Evolutionary conservation across 2,797 vertebrate species (phyloP), one percentile per base, ranked within the genome.

Genomic region (Etheostoma nigrum): DNA sequence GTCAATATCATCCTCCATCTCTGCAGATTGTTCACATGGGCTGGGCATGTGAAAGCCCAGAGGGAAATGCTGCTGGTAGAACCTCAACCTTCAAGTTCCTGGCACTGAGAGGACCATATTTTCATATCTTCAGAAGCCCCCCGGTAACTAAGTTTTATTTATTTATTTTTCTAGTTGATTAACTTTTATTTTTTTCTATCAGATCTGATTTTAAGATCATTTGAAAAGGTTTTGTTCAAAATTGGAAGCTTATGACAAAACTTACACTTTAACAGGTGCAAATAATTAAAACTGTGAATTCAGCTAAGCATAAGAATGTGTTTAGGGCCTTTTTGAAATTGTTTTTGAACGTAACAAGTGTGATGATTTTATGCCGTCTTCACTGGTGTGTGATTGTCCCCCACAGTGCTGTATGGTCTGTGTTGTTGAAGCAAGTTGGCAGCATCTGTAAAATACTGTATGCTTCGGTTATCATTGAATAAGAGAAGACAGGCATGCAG

Each of bases 11-110:
- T 89, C 90, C 79, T 87, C 84, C 40, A 82, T 85, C 58, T 89
- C 80, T 82, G 57, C 93, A 99, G 98, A 94, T 99, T 33, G 91
- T 97, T 79, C 96, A 98, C 90, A 97, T 97, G 97, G 97, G 97
- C 74, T 99, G 98, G 98, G 96, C 95, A 16, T 95, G 95, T 81
- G 97, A 98, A 83, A 95, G 92, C 81, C 89, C 95, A 1, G 95
- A 95, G 75, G 95, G 89, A 82, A 86, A 89, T 23, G 85, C 95
- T 60, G 85, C 93, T 25, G 84, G 88, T 59, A 94, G 86, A 55
- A 72, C 93, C 62, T 93, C 95, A 85, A 89, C 89, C 67, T 95
- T 95, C 94, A 97, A 95, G 92, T 98, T 98, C 88, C 94, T 98
- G 88, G 97, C 96, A 15, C 92, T 99, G 81, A 98, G 96, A 85